Evolutionary conservation across 2,888 invertebrate genomes (phyloP).

Genomic region (Diplazon laetatorius): DNA sequence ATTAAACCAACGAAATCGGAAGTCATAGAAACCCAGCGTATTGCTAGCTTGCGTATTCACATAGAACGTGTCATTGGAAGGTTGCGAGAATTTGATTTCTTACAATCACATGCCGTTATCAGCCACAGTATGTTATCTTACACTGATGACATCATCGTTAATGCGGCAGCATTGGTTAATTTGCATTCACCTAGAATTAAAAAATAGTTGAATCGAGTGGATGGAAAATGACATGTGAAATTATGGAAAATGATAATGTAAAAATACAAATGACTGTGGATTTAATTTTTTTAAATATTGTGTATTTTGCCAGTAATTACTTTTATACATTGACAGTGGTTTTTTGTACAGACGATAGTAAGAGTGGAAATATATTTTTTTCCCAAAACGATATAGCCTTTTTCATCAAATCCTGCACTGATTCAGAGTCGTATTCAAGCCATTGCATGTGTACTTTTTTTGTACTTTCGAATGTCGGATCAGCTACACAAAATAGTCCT

Average conservation of each 20-base stretch:
- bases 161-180: constrained; percentile 37
- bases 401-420: constrained; percentile 51
- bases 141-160: constrained; percentile 11
- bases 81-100: constrained; percentile 54
- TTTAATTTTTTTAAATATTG: no score
- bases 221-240: background rate
- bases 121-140: constrained; percentile 12
- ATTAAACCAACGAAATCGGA: constrained; percentile 61
- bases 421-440: constrained; percentile 54
- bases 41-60: constrained; percentile 73
- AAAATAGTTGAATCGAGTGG: background rate
- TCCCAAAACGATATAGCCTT: constrained; percentile 65
- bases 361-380: constrained; percentile 60
- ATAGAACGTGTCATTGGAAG: constrained; percentile 72
- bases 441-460: constrained; percentile 20
- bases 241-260: no score
- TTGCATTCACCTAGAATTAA: constrained; percentile 41
- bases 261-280: no score
- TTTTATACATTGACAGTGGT: background rate
- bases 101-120: constrained; percentile 50
- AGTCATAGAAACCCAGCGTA: constrained; percentile 63
- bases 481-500: constrained; percentile 69
- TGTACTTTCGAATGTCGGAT: constrained; percentile 66
- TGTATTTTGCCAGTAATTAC: background rate
- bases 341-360: constrained; percentile 20